Percentiles rank a stretch among this genome's conserved stretches.
phyloP scores from a whole-genome alignment of 2,113 vertebrate genomes.

The Cavia porcellus region DNA sequence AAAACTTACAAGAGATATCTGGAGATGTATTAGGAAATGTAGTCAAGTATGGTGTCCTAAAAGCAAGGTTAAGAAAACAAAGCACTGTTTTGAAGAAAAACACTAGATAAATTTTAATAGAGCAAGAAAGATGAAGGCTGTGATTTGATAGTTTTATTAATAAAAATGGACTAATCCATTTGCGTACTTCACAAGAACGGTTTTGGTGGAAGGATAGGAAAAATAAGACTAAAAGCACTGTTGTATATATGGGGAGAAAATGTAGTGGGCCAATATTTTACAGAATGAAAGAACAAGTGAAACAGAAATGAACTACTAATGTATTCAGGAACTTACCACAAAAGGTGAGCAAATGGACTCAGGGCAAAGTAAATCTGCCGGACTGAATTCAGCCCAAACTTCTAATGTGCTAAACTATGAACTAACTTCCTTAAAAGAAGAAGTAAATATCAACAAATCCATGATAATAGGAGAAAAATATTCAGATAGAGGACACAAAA shows the following conservation, averaged over 20 bases:
- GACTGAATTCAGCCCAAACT: not conserved
- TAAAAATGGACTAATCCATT: not conserved
- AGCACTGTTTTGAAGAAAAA: not conserved
- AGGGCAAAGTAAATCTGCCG: not conserved
- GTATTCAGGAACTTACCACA: not conserved
- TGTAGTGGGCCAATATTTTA: not conserved
- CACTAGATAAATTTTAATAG: not conserved
- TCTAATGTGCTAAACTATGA: not conserved
- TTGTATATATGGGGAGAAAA: not conserved
- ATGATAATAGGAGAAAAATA: not conserved
- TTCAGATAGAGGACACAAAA: not conserved
- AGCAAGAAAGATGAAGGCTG: not conserved
- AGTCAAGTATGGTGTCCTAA: not conserved
- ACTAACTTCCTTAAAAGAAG: not conserved
- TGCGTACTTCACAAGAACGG: not conserved
- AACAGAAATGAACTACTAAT: not conserved
- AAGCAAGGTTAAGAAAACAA: not conserved
- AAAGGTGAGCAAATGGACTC: not conserved
- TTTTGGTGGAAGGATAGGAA: not conserved
- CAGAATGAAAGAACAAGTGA: not conserved
- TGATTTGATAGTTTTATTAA: not conserved
- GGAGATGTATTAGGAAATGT: not conserved
- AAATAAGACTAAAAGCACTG: not conserved
- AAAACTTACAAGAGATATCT: not conserved
- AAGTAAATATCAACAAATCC: not conserved